Base-by-base conservation (phyloP, 1,140 invertebrate genomes). In the Cyphomyrmex costatus region DNA sequence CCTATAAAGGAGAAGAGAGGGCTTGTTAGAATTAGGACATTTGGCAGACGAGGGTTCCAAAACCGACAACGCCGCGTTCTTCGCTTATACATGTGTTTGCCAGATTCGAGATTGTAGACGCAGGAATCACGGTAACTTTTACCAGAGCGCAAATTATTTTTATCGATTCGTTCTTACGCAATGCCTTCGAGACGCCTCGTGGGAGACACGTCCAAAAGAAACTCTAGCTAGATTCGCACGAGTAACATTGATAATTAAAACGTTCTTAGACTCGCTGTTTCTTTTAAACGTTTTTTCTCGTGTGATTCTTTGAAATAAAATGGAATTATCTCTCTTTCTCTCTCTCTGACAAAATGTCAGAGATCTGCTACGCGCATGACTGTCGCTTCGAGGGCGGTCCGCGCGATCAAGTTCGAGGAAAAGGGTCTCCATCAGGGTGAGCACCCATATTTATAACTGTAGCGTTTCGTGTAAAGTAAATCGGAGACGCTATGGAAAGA, bases 391-490 rank as follows among this genome's bases (percentile, higher is more conserved):
- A 88, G 89, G 89, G 86, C 89, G 89, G 89, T 90, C 84, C 65
- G 65, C 78, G 66, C 84, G 87, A 90, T 91, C 90, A 90, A 90
- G 87, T 91, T 90, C 89, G 89, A 79, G 89, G 89, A 91, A 91
- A 90, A 90, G 90, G 89, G 87, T 89, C 87, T 83, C 86, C 77
- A n/a, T n/a, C n/a, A 82, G 89, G 73, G 76, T 68, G 65, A 79
- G 89, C 66, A 60, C 87, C 36, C 90, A 89, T 91, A 91, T 91
- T 91, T 91, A 91, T 91, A 91, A 91, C 90, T 78, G 73, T 90
- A 87, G 74, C 87, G 89, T 90, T 88, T 90, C 89, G 88, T 91
- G 90, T 91, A 91, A 91, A 89, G 90, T 91, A 86, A 91, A 91
- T 91, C 90, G 85, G 87, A 89, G 90, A 90, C 85, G 77, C 76